Evolutionary conservation across 2,888 invertebrate species (phyloP), one percentile per base, ranked within the genome.

Genomic region (Gastrophysa polygoni): DNA sequence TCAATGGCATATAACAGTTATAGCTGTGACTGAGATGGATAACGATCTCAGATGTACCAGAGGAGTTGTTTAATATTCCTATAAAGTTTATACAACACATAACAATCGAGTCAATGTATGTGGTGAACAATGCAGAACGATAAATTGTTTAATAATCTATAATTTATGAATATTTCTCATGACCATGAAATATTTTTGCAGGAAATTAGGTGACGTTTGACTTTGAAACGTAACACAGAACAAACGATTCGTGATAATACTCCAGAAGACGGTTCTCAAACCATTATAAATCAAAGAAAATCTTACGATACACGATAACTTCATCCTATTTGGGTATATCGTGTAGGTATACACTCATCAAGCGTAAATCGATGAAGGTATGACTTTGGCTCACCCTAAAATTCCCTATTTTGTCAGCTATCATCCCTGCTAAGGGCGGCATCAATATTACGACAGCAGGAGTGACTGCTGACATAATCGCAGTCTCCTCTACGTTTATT

Each of bases 401-500:
- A 81, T 92, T 91, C 66, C 92, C 92, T 68, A 92, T 90, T 80
- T 89, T 89, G 80, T 92, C 91, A 0, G 91, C 91, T 38, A 91
- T 80, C 83, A 91, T 85, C 61, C 91, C 91, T 2, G 91, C 89
- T 29, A 91, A 77, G 1, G 91, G 91, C 32, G 91, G 91, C 88
- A 91, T 91, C 64, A 92, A 83, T 70, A 92, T 90, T 65, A 90
- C 89, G 17, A 91, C 85, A 61, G 91, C 86, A 0, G 92, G 91
- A 51, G 89, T 90, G 29, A 91, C 87, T 1, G 91, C 89, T 0
- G 90, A 90, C 89, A 91, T 91, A 73, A 91, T 89, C 46, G 91
- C 91, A 3, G 91, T 90, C 82, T 92, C 91, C 81, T 90, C 89
- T 57, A 91, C 89, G 75, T 87, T 90, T 78, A 92, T 90, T 51